Percentiles rank a stretch among this genome's conserved stretches.
Conservation (phyloP, 2,888 invertebrate genomes). For the Laothoe populi region DNA sequence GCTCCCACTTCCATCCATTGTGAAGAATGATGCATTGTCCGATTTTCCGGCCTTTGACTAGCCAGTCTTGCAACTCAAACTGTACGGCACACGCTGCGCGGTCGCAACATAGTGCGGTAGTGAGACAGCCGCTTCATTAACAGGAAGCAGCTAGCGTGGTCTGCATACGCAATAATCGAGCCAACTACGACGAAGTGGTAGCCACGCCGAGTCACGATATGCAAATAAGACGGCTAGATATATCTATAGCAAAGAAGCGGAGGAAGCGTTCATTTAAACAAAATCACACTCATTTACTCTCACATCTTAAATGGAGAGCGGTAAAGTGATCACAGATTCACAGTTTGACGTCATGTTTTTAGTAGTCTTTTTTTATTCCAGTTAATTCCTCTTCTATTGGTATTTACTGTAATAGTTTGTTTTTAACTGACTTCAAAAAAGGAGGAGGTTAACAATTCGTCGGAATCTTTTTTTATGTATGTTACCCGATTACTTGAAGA, state of each 20-base stretch:
- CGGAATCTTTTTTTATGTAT: no score
- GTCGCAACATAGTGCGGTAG: slow-evolving; percentile 36
- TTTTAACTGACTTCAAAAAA: no score
- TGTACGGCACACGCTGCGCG: slow-evolving; percentile 10
- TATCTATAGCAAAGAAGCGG: slow-evolving; percentile 41
- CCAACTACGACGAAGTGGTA: slow-evolving; percentile 45
- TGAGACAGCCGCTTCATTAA: slow-evolving; percentile 63
- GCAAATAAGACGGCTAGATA: slow-evolving; percentile 46
- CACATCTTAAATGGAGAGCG: neutral
- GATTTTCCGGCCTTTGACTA: slow-evolving; percentile 31
- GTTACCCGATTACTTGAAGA: no score
- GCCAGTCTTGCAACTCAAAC: slow-evolving; percentile 27
- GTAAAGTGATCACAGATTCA: slow-evolving; percentile 10
- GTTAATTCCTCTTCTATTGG: neutral
- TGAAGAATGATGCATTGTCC: slow-evolving; percentile 29
- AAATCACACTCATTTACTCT: slow-evolving; percentile 38
- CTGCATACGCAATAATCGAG: slow-evolving; percentile 65
- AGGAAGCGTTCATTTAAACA: slow-evolving; percentile 38
- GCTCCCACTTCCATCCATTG: slow-evolving; percentile 28
- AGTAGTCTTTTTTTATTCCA: neutral
- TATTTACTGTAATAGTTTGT: slow-evolving; percentile 9
- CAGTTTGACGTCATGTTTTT: slow-evolving; percentile 13
- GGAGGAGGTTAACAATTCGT: no score
- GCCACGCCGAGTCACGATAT: slow-evolving; percentile 50
- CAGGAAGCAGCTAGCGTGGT: slow-evolving; percentile 69